Evolutionary conservation across 2,797 vertebrate genomes (phyloP).

Genomic region (Clarias platycephalus): DNA sequence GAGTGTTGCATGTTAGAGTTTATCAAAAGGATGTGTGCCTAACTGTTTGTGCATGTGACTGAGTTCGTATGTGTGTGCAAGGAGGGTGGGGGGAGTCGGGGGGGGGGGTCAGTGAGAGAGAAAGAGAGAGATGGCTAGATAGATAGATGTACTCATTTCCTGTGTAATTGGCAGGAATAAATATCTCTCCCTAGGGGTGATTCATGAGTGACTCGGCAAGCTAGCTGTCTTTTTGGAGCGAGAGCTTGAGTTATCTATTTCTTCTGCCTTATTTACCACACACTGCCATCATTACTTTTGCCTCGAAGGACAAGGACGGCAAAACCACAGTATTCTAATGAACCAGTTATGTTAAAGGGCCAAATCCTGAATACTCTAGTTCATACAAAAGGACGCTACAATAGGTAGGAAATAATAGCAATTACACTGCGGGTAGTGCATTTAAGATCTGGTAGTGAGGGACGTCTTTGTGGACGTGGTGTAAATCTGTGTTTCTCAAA

Average conservation of each 20-base stretch:
- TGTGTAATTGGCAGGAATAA: conserved; percentile 55
- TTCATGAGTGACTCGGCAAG: conserved; percentile 52
- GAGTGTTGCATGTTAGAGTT: conserved; percentile 12
- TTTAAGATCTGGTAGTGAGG: not conserved
- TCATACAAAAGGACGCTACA: not conserved
- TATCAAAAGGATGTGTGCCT: not conserved
- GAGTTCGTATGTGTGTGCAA: not conserved
- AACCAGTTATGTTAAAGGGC: conserved; percentile 4
- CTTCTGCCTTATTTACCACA: conserved; percentile 54
- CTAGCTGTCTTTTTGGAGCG: conserved; percentile 55
- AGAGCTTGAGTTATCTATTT: conserved; percentile 45
- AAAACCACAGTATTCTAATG: not conserved
- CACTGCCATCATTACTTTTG: conserved; percentile 29
- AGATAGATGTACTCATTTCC: conserved; percentile 53
- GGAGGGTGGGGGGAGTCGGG: not conserved
- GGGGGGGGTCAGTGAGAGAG: not conserved
- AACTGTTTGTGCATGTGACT: not conserved
- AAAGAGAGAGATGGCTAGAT: conserved; percentile 35
- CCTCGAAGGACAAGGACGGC: not conserved
- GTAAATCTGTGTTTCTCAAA: not conserved
- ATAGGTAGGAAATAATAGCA: not conserved
- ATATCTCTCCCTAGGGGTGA: conserved; percentile 50
- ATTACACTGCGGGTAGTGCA: not conserved
- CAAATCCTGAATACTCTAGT: not conserved
- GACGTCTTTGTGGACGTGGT: not conserved